Conservation (phyloP, 2,113 vertebrate genomes). For the Cephalopterus ornatus region DNA sequence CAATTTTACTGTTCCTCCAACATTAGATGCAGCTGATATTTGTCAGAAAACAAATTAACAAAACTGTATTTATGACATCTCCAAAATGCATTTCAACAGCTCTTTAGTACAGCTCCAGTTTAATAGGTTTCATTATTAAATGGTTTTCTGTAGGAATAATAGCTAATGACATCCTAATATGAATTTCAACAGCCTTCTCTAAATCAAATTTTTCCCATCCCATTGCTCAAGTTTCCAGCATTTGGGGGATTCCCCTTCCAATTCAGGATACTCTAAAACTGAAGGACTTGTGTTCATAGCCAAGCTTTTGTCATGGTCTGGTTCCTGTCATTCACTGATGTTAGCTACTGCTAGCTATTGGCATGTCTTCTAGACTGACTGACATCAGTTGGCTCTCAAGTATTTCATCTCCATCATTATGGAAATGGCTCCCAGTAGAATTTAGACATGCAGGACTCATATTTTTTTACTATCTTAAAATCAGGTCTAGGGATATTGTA, state of each 20-base stretch:
- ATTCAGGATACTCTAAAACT: not conserved
- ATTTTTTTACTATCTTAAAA: not conserved
- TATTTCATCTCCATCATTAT: not conserved
- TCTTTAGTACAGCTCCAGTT: not conserved
- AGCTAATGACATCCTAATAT: not conserved
- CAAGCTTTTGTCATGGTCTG: not conserved
- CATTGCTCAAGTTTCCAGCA: not conserved
- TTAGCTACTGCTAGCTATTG: not conserved
- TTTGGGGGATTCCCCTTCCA: not conserved
- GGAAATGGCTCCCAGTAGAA: not conserved
- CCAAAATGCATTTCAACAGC: not conserved
- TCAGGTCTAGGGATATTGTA: not conserved
- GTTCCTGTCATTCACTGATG: not conserved
- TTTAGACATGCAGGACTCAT: not conserved
- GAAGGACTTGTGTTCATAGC: not conserved
- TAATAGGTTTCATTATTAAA: conserved; percentile 10
- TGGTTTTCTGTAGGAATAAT: not conserved
- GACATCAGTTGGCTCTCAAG: not conserved
- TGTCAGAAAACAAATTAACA: conserved; percentile 1
- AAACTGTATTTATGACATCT: not conserved
- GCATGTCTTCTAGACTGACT: not conserved
- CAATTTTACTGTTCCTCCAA: not conserved
- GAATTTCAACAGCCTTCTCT: not conserved
- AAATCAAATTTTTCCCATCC: not conserved
- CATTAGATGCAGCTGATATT: not conserved